A percentile compares a stretch with the other conserved stretches of the same genome.
phyloP scores from a whole-genome alignment of 2,113 vertebrate species.

The Budorcas taxicolor region DNA sequence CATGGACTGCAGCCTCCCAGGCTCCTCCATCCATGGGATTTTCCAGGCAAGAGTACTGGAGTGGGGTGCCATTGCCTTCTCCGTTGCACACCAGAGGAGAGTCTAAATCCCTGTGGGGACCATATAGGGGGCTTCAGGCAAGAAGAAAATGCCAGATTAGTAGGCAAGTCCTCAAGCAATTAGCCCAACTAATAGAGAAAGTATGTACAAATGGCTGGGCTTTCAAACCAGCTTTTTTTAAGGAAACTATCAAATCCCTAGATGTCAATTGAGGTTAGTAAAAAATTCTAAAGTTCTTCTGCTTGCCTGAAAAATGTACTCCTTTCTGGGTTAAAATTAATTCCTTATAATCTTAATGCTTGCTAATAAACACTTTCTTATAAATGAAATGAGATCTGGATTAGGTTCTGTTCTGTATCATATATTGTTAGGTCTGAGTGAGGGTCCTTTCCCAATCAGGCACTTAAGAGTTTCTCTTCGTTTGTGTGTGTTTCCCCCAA shows the following conservation, averaged over 20 bases:
- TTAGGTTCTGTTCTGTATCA: neutral
- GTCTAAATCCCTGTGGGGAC: conserved; percentile 14
- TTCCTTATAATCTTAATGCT: neutral
- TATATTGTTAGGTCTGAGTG: neutral
- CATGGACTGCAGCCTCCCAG: no score
- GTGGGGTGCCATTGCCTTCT: no score
- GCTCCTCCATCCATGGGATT: no score
- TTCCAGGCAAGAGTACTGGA: no score
- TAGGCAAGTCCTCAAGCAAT: conserved; percentile 50
- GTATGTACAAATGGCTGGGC: conserved; percentile 48
- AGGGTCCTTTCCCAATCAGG: neutral
- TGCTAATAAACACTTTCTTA: neutral
- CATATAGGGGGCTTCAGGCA: conserved; percentile 38
- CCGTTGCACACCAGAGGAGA: neutral
- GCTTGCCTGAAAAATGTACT: conserved; percentile 25
- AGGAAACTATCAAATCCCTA: conserved; percentile 61
- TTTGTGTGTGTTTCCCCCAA: neutral
- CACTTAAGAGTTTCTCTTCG: neutral
- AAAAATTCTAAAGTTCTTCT: conserved; percentile 54
- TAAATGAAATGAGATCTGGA: neutral
- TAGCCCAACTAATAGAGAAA: conserved; percentile 53
- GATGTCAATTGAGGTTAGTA: conserved; percentile 55
- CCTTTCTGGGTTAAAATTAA: conserved; percentile 17
- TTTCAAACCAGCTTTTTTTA: conserved; percentile 58
- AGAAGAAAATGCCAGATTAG: conserved; percentile 56